Conservation (phyloP, 2,888 invertebrate species). For the Meiosimyza decipiens region DNA sequence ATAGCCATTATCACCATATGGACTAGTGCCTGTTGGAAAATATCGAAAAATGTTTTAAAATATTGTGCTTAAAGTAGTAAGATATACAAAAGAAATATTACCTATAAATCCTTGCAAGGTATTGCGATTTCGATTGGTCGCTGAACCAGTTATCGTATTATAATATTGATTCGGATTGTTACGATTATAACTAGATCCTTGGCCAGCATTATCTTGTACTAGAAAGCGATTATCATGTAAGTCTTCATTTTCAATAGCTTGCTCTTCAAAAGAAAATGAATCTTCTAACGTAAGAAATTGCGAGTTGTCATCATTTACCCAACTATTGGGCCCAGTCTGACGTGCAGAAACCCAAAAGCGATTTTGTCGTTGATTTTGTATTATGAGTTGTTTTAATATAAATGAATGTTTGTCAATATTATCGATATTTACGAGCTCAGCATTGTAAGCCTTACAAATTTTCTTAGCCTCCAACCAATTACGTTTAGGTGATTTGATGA, state of each 20-base stretch:
- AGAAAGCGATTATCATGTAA: slow-evolving; percentile 64
- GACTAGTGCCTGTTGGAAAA: slow-evolving; percentile 51
- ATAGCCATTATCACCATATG: slow-evolving; percentile 60
- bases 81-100: slow-evolving; percentile 37
- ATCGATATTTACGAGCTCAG: slow-evolving; percentile 84
- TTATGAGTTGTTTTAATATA: slow-evolving; percentile 82
- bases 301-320: slow-evolving; percentile 88
- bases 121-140: slow-evolving; percentile 56
- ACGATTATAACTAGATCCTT: slow-evolving; percentile 46
- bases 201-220: slow-evolving; percentile 52
- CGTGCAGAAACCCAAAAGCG: slow-evolving; percentile 88
- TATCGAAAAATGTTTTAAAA: not conserved
- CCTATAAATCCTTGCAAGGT: slow-evolving; percentile 57
- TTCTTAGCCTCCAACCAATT: slow-evolving; percentile 83
- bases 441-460: slow-evolving; percentile 85
- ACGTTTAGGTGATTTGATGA: slow-evolving; percentile 86
- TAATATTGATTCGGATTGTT: slow-evolving; percentile 55
- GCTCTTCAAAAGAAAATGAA: slow-evolving; percentile 77
- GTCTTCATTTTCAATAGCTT: slow-evolving; percentile 66
- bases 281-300: slow-evolving; percentile 82
- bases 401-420: slow-evolving; percentile 89
- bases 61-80: not conserved
- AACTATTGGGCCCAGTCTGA: slow-evolving; percentile 79
- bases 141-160: slow-evolving; percentile 50
- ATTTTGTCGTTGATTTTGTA: slow-evolving; percentile 85